Conservation (phyloP, 2,888 invertebrate genomes). For the Lasioglossum zephyrum region DNA sequence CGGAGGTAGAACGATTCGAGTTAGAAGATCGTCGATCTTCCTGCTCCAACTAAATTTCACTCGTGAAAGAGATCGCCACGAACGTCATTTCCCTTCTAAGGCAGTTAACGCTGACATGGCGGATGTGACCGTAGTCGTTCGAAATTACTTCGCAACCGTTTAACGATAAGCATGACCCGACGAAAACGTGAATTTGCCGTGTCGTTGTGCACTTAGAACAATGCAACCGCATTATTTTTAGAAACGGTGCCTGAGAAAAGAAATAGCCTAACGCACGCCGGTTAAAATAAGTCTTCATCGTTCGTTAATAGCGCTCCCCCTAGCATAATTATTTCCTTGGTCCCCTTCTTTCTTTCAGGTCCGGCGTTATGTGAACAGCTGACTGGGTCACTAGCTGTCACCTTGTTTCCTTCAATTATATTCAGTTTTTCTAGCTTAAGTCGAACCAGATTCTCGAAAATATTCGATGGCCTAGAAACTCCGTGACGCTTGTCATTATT, state of each 20-base stretch:
- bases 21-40: conserved; percentile 2
- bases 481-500: neutral
- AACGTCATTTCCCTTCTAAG: conserved; percentile 4
- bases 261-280: neutral
- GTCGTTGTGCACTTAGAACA: conserved; percentile 8
- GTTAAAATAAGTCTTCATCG: conserved; percentile 1
- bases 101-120: neutral
- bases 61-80: neutral
- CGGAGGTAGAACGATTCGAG: neutral
- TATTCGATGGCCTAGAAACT: neutral
- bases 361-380: neutral
- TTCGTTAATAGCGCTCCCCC: neutral
- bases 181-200: neutral
- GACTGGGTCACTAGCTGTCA: neutral
- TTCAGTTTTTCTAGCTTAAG: neutral
- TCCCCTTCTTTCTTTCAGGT: neutral
- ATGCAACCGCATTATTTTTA: conserved; percentile 31
- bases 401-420: neutral
- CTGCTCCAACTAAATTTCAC: neutral
- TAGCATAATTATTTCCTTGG: neutral
- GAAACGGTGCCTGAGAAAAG: neutral
- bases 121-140: neutral
- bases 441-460: neutral
- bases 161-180: neutral
- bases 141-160: neutral